A percentile compares a stretch with the other conserved stretches of the same genome.
Evolutionary conservation across 92 coral and sea anemone species (phyloP).

Genomic region (Phenganax subtilis): DNA sequence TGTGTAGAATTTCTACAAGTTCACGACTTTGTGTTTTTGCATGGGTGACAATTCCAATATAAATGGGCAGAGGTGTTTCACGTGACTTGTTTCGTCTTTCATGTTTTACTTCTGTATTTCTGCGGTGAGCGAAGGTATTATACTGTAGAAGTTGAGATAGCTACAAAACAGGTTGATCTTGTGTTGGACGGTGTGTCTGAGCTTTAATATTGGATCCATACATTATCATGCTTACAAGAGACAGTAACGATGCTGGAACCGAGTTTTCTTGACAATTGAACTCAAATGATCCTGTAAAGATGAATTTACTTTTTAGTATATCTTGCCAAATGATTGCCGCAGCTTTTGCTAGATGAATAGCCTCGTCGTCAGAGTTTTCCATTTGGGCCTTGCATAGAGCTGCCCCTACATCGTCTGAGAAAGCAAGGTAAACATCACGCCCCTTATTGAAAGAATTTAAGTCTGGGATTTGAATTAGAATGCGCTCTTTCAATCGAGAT

Average conservation of each 20-base stretch:
- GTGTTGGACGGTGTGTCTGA: background rate
- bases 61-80: slow-evolving; percentile 45
- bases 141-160: slow-evolving; percentile 35
- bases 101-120: slow-evolving; percentile 6
- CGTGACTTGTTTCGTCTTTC: slow-evolving; percentile 7
- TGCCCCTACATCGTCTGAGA: slow-evolving; percentile 22
- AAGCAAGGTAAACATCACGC: slow-evolving; percentile 36
- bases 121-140: slow-evolving; percentile 38
- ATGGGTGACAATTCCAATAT: slow-evolving; percentile 41
- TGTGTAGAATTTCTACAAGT: slow-evolving; percentile 32
- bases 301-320: slow-evolving; percentile 4
- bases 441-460: slow-evolving; percentile 30
- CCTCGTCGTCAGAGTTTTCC: slow-evolving; percentile 39
- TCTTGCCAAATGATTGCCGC: slow-evolving; percentile 46
- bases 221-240: slow-evolving; percentile 6
- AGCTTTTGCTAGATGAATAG: slow-evolving; percentile 39
- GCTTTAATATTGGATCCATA: background rate
- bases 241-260: slow-evolving; percentile 9
- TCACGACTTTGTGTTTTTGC: slow-evolving; percentile 43
- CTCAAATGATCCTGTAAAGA: slow-evolving; percentile 19
- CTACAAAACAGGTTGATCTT: slow-evolving; percentile 23
- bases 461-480: slow-evolving; percentile 44
- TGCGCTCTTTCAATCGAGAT: slow-evolving; percentile 48
- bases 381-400: slow-evolving; percentile 35
- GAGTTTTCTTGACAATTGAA: slow-evolving; percentile 12